A percentile compares a stretch with the other conserved stretches of the same genome.
phyloP scores from a whole-genome alignment of 2,113 vertebrate genomes.

The Takifugu flavidus region DNA sequence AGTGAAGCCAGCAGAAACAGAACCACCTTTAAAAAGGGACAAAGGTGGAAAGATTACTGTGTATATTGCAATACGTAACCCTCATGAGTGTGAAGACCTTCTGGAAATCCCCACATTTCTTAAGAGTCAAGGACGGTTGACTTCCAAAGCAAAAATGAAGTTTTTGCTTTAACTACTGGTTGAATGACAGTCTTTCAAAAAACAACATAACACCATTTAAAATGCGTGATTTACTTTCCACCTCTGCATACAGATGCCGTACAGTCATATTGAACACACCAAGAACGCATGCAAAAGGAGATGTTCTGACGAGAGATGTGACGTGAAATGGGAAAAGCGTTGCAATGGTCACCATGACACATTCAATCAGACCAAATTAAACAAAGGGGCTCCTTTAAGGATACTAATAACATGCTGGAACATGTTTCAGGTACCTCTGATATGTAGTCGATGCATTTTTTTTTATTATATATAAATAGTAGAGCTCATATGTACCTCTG shows the following conservation, averaged over 20 bases:
- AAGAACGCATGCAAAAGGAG: conserved; percentile 78
- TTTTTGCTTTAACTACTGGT: background rate
- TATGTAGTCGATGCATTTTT: too few relatives aligned
- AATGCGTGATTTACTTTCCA: conserved; percentile 33
- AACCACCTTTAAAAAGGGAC: conserved; percentile 19
- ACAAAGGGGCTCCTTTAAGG: background rate
- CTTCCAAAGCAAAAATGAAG: background rate
- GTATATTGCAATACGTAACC: background rate
- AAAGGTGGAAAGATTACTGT: conserved; percentile 48
- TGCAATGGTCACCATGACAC: conserved; percentile 57
- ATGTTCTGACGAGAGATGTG: conserved; percentile 35
- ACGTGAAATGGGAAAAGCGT: conserved; percentile 27
- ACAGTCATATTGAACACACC: conserved; percentile 12
- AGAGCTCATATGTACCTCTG: background rate
- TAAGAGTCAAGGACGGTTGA: too few relatives aligned
- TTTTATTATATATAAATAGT: background rate
- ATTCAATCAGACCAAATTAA: conserved; percentile 17
- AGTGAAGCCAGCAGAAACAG: conserved; percentile 22
- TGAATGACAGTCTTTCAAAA: background rate
- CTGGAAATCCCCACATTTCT: background rate
- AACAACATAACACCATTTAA: too few relatives aligned
- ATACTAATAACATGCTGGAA: background rate
- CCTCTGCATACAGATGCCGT: conserved; percentile 27
- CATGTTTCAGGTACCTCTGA: background rate
- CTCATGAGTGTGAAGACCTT: background rate